Conservation (phyloP, 2,113 vertebrate species). For the Rhinopomastus cyanomelas region DNA sequence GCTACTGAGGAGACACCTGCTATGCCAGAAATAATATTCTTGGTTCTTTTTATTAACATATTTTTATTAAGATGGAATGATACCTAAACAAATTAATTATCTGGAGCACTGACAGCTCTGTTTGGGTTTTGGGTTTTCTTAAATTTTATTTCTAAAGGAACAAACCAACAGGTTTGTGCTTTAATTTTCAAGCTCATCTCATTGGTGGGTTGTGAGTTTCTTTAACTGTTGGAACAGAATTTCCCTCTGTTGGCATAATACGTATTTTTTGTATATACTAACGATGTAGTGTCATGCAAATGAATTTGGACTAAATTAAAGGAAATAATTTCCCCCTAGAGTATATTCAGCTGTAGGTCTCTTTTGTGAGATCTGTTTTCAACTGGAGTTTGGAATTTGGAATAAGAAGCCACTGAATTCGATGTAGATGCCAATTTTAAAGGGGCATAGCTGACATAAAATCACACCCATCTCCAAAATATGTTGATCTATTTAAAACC, state of each 20-base stretch:
- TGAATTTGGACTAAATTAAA: slow-evolving; percentile 42
- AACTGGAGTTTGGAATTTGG: slow-evolving; percentile 20
- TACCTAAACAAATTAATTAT: background rate
- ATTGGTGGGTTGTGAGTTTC: background rate
- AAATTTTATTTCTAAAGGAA: background rate
- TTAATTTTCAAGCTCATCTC: background rate
- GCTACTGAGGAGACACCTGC: background rate
- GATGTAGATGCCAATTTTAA: slow-evolving; percentile 36
- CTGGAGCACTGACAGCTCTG: background rate
- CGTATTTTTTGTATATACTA: background rate
- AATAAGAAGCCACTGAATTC: slow-evolving; percentile 21
- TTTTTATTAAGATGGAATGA: background rate
- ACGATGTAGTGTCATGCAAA: slow-evolving; percentile 42
- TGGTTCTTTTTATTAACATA: background rate
- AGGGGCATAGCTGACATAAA: slow-evolving; percentile 22
- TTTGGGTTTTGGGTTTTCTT: too few relatives aligned
- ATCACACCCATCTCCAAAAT: slow-evolving; percentile 51
- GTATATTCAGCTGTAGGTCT: slow-evolving; percentile 49
- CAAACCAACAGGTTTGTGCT: background rate
- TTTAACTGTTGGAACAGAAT: background rate
- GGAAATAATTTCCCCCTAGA: slow-evolving; percentile 29
- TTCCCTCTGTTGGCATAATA: slow-evolving; percentile 1
- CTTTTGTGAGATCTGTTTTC: slow-evolving; percentile 47
- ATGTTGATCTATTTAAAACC: slow-evolving; percentile 50
- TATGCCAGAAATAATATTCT: background rate